phyloP scores from a whole-genome alignment of 2,797 vertebrate genomes.

The Scolopax rusticola region DNA sequence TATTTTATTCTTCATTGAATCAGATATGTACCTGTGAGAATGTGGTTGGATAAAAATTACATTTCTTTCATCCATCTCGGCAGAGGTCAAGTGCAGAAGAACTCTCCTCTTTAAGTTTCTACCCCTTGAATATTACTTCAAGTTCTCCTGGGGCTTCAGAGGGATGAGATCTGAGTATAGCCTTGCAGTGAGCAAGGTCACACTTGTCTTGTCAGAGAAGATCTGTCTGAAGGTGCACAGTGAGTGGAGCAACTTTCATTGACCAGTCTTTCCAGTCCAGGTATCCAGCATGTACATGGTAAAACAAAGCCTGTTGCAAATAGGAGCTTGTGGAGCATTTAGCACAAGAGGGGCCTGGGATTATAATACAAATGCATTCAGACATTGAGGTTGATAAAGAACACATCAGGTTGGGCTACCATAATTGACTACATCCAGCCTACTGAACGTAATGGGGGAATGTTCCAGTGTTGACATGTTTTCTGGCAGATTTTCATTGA shows the following conservation, averaged over 20 bases:
- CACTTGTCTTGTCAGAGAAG: background rate
- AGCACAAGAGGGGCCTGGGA: background rate
- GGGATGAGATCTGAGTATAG: rapidly evolving
- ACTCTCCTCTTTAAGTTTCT: background rate
- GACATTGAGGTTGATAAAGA: background rate
- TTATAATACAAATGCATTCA: background rate
- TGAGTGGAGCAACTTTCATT: rapidly evolving
- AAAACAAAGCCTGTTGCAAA: background rate
- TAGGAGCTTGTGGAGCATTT: background rate
- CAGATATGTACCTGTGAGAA: background rate
- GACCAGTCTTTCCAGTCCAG: background rate
- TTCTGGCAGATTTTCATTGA: background rate
- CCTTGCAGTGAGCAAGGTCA: background rate
- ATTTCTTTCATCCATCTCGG: background rate
- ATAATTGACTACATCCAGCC: background rate
- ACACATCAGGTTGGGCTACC: background rate
- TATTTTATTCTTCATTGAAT: conserved; percentile 3
- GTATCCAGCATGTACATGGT: background rate
- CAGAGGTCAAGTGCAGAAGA: background rate
- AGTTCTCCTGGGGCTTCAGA: background rate
- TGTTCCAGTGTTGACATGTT: background rate
- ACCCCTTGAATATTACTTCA: background rate
- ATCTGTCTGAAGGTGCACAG: background rate
- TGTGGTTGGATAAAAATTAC: background rate
- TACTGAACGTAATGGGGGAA: background rate